Evolutionary conservation across 2,113 vertebrate species (phyloP).

Genomic region (Actenoides hombroni): DNA sequence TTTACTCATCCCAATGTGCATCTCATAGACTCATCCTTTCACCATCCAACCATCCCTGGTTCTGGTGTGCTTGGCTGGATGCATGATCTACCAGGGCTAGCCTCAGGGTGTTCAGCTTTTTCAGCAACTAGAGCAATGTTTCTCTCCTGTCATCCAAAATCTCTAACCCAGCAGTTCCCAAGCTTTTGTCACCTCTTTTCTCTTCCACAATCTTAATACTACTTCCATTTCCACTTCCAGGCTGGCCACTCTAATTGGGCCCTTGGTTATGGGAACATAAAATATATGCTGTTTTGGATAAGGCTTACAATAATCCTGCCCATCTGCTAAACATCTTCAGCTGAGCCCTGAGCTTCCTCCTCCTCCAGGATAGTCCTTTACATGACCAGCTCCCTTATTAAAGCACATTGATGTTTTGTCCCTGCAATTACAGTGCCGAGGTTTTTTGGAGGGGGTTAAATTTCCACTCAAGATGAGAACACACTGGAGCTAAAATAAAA

Average conservation of each 20-base stretch:
- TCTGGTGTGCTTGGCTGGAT: not conserved
- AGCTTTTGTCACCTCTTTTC: not conserved
- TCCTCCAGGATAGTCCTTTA: not conserved
- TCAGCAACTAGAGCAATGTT: rapidly evolving
- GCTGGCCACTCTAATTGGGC: not conserved
- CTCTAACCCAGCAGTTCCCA: not conserved
- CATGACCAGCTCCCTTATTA: not conserved
- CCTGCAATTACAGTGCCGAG: not conserved
- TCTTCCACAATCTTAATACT: too few relatives aligned
- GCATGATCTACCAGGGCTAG: not conserved
- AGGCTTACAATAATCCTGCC: not conserved
- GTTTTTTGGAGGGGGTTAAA: not conserved
- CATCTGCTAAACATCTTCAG: not conserved
- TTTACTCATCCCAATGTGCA: not conserved
- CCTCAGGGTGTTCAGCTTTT: not conserved
- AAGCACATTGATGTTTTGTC: not conserved
- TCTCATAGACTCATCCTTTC: not conserved
- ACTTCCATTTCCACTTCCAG: not conserved
- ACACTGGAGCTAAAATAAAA: not conserved
- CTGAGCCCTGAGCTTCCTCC: not conserved
- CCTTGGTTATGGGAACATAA: not conserved
- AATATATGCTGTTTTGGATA: not conserved
- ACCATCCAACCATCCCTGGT: not conserved
- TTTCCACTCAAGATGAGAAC: not conserved
- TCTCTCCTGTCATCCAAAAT: not conserved